A percentile compares a stretch with the other conserved stretches of the same genome.
Evolutionary conservation across 1,140 invertebrate genomes (phyloP).

Genomic region (Eumaeus atala): DNA sequence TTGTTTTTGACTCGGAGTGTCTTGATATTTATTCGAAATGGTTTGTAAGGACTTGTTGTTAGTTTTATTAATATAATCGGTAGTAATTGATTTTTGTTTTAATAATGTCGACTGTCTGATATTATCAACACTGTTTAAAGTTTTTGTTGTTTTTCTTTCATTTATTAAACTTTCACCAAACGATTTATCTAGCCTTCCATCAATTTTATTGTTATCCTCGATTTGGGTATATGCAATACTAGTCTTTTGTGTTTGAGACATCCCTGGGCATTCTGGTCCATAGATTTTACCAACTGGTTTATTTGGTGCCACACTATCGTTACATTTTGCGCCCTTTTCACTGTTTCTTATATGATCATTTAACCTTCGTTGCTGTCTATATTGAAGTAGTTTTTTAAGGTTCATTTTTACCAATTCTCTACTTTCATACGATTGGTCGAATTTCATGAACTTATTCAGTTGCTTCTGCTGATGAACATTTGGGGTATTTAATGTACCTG

Average conservation of each 20-base stretch:
- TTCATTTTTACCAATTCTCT: constrained; percentile 38
- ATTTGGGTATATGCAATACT: too few relatives aligned
- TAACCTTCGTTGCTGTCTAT: constrained; percentile 31
- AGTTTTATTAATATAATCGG: constrained; percentile 11
- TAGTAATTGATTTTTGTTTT: not conserved
- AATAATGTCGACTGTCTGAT: not conserved
- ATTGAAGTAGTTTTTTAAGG: constrained; percentile 44
- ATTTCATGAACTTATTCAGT: not conserved
- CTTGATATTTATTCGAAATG: not conserved
- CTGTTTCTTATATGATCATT: too few relatives aligned
- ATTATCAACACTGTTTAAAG: not conserved
- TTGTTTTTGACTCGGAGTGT: constrained; percentile 21
- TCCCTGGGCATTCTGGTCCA: too few relatives aligned
- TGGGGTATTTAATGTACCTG: not conserved
- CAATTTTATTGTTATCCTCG: too few relatives aligned
- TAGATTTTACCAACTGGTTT: too few relatives aligned
- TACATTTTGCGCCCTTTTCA: too few relatives aligned
- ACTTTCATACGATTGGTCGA: not conserved
- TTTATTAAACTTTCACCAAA: too few relatives aligned
- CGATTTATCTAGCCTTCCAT: too few relatives aligned
- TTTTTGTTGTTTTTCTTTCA: not conserved
- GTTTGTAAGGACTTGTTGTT: not conserved
- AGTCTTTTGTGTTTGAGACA: too few relatives aligned
- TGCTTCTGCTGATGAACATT: not conserved
- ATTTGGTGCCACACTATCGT: too few relatives aligned